Conservation (phyloP, 2,797 vertebrate species). For the Pangasius larnaudii region DNA sequence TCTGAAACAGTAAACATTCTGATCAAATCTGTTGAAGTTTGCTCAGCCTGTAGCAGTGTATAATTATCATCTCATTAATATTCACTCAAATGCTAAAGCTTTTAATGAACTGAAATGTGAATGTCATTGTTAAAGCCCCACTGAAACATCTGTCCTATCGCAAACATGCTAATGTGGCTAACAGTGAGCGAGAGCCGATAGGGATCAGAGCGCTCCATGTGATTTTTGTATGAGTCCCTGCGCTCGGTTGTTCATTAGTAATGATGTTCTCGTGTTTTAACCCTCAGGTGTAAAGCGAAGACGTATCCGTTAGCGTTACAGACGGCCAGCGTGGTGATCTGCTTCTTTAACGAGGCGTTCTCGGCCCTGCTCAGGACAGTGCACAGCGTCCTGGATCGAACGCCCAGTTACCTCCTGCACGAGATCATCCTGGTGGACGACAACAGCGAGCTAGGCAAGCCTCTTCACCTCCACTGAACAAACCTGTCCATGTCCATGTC, state of each 20-base stretch:
- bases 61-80: neutral
- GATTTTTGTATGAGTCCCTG: neutral
- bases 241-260: neutral
- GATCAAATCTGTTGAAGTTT: neutral
- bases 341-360: conserved; percentile 95
- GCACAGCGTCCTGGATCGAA: conserved; percentile 90
- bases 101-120: neutral
- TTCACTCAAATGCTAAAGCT: neutral
- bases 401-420: conserved; percentile 83
- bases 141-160: neutral
- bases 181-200: neutral
- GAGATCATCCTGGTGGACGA: conserved; percentile 95
- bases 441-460: conserved; percentile 87
- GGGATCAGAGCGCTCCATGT: neutral
- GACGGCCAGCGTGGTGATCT: conserved; percentile 88
- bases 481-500: neutral
- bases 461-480: neutral
- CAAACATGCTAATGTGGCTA: neutral
- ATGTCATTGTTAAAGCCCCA: neutral
- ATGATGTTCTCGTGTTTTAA: neutral
- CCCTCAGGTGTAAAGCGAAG: conserved; percentile 81
- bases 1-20: neutral
- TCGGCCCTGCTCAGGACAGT: conserved; percentile 91
- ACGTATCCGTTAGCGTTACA: conserved; percentile 81
- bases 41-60: neutral